Base-by-base conservation (phyloP, 2,113 vertebrate genomes). In the Lethenteron reissneri region DNA sequence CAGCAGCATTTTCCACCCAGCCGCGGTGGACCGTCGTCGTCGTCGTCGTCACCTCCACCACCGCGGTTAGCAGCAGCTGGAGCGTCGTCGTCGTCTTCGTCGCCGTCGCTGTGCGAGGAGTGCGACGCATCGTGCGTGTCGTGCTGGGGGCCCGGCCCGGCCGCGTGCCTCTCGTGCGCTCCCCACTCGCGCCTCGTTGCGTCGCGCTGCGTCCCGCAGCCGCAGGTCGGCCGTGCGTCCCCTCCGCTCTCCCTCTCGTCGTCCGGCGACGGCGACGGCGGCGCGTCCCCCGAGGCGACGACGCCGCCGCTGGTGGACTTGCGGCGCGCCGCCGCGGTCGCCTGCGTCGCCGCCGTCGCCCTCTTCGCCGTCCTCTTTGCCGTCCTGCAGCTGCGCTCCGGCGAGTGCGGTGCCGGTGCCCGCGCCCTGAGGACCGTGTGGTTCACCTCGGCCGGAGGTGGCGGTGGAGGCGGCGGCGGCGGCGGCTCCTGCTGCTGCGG, bases 201-300 rank as follows among this genome's bases (percentile, higher is more conserved):
- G 14, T 75, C 80, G 74, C 85, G 80, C 56, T 96, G 94, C 76
- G 84, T 86, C 73, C 83, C 86, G 75, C 88, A 94, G 79, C 87
- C 84, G n/a, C 91, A 92, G 76, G 88, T 89, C 78, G 88, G 89
- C 81, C 82, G 87, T 0, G 90, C 89, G 0, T 92, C 89, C 1
- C 87, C 83, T 1, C 78, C 0, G 72, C 41, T 41, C 41, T 41
- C 41, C 41, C 41, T 41, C 41, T 41, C 41, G 41, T 41, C 41
- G 41, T 41, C 41, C 41, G 41, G 41, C 41, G 41, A 41, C 25
- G 25, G 25, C 25, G 25, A 41, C 41, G 76, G 80, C 1, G 83
- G 64, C 71, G 8, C 75, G 71, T 68, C 57, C 76, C 1, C 75
- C 72, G 72, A 75, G 9, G 57, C 76, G 1, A 84, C 88, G 4